These are phyloP conservation scores for Botia kubotai DNA, from an alignment of 2,797 vertebrate genomes.

Conservation along the genomic window DNA sequence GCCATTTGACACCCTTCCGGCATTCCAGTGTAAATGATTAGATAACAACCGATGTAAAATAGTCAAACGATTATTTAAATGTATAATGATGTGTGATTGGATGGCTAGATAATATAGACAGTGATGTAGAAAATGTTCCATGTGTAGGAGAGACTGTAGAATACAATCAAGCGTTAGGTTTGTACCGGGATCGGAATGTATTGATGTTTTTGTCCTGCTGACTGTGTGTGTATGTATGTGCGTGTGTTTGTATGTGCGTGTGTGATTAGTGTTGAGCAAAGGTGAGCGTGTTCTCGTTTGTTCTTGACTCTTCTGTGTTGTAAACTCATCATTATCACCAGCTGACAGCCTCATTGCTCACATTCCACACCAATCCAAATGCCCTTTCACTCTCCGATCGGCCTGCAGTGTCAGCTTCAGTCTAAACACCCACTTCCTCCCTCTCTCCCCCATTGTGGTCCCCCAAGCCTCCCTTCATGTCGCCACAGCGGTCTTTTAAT, in stretches of 20 bases:
- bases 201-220: constrained; percentile 9
- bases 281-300: constrained; percentile 35
- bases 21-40: neutral
- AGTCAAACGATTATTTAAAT: neutral
- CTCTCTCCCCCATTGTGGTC: neutral
- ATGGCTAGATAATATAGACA: neutral
- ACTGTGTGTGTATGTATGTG: constrained; percentile 17
- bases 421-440: constrained; percentile 6
- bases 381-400: constrained; percentile 7
- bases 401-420: constrained; percentile 35
- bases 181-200: constrained; percentile 2
- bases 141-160: neutral
- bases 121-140: too few relatives aligned
- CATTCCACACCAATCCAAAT: constrained; percentile 52
- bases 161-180: neutral
- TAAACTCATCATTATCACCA: constrained; percentile 51
- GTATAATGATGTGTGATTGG: neutral
- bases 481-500: constrained; percentile 22
- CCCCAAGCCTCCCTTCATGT: neutral
- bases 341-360: constrained; percentile 52
- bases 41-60: neutral
- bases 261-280: neutral
- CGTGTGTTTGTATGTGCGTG: constrained; percentile 15
- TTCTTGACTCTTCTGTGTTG: constrained; percentile 34
- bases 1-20: neutral